Conservation (phyloP, 2,888 invertebrate species). For the Andrena fulva region DNA sequence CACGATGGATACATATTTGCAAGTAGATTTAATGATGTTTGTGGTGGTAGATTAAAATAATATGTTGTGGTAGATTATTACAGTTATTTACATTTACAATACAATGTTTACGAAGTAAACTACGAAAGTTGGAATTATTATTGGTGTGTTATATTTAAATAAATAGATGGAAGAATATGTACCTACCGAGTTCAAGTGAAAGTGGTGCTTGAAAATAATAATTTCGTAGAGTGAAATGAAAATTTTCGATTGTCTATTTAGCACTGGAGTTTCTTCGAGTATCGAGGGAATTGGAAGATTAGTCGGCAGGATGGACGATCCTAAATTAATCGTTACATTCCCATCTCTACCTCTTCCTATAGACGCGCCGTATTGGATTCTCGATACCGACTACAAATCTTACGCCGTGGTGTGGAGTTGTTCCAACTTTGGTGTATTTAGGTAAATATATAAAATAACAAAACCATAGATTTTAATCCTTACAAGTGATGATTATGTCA, state of each 20-base stretch:
- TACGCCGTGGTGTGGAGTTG: slow-evolving; percentile 89
- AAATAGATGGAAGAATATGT: no score
- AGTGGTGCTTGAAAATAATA: background rate
- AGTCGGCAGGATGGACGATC: slow-evolving; percentile 86
- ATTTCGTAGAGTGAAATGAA: background rate
- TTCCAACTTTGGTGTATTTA: slow-evolving; percentile 86
- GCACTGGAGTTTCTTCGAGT: slow-evolving; percentile 86
- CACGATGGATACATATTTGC: no score
- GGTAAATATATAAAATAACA: slow-evolving; percentile 73
- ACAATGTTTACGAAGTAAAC: no score
- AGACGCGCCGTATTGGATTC: slow-evolving; percentile 88
- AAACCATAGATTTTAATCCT: background rate
- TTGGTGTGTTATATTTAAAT: no score
- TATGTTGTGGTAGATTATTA: no score
- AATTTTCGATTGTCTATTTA: slow-evolving; percentile 74
- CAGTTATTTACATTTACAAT: no score
- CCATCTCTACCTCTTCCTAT: slow-evolving; percentile 87
- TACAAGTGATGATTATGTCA: background rate
- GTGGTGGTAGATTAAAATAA: no score
- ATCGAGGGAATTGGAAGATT: slow-evolving; percentile 87
- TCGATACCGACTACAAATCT: slow-evolving; percentile 88
- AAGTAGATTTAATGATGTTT: no score
- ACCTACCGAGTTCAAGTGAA: no score
- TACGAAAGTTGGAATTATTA: no score
- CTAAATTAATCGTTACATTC: slow-evolving; percentile 88